Base-by-base conservation (phyloP, 2,888 invertebrate species). In the Yponomeuta cagnagella region DNA sequence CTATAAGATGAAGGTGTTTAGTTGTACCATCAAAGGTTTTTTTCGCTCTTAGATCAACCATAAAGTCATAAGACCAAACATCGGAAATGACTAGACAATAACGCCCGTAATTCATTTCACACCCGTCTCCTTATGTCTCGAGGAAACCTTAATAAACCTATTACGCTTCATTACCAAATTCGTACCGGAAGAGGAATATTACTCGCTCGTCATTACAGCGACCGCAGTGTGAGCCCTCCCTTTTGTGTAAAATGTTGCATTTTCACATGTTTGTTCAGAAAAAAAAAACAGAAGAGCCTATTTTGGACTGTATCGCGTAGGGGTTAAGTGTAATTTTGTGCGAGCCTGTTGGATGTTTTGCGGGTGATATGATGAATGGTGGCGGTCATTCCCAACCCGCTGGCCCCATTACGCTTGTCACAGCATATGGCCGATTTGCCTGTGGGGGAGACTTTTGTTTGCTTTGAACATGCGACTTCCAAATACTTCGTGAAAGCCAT, bases 131-230 rank as follows among this genome's bases (percentile, higher is more conserved):
- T 75, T 79, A 68, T 58, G 63, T 82, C 76, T 76, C 74, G 78
- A 77, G 79, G 79, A 77, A 81, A 78, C 81, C 82, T 83, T 87
- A 88, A 90, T 89, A 89, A 89, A 90, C 87, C 87, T 86, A 91
- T 91, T 90, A 86, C 80, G 80, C 82, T 83, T 87, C 88, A 90
- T 90, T 90, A 89, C 86, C 87, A 87, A 90, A 90, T 87, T 83
- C 85, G 80, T 76, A 76, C 86, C 89, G 91, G 91, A 92, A 90
- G 82, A 80, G 75, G 78, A 79, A 80, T 81, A 90, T 91, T 91
- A 90, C 82, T 80, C 88, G 89, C 82, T 85, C 88, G 86, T 89
- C 90, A 90, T 89, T 88, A 87, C 80, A 72, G 75, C 76, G 76
- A 88, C 90, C 89, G 78, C 89, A 88, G 84, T 58, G 52, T 58